A percentile compares a stretch with the other conserved stretches of the same genome.
These are phyloP conservation scores for Periplaneta americana DNA, from an alignment of 1,140 invertebrate genomes.

Conservation along the genomic window DNA sequence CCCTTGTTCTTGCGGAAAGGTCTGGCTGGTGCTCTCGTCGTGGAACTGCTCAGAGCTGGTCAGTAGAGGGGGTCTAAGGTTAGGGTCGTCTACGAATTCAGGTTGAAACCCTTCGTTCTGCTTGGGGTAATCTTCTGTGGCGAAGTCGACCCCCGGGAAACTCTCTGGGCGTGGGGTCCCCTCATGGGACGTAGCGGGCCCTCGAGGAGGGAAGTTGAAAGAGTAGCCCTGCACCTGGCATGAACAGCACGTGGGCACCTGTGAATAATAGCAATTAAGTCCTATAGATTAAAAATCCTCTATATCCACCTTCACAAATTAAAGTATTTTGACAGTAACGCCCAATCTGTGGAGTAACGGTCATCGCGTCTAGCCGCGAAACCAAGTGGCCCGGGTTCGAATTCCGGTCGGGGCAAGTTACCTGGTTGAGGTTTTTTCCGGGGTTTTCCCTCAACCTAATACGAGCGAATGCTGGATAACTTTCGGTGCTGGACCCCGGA, in stretches of 20 bases:
- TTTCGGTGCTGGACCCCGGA: too few relatives aligned
- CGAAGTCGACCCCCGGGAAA: conserved; percentile 39
- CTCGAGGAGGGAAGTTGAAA: conserved; percentile 16
- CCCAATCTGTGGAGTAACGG: too few relatives aligned
- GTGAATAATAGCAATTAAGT: conserved; percentile 18
- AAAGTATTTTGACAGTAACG: too few relatives aligned
- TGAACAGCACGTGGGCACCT: conserved; percentile 77
- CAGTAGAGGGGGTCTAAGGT: background rate
- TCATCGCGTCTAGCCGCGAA: too few relatives aligned
- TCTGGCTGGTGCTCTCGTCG: background rate
- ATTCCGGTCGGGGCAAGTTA: too few relatives aligned
- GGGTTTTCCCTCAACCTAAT: too few relatives aligned
- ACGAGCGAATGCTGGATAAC: too few relatives aligned
- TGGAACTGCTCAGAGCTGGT: background rate
- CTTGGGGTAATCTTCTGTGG: conserved; percentile 29
- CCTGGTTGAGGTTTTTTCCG: too few relatives aligned
- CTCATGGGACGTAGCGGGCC: background rate
- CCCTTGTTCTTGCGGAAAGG: background rate
- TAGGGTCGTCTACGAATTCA: conserved; percentile 22
- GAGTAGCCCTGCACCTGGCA: conserved; percentile 70
- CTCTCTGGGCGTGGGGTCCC: conserved; percentile 28
- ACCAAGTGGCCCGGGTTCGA: too few relatives aligned
- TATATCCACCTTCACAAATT: too few relatives aligned
- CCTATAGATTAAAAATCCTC: too few relatives aligned
- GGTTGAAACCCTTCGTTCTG: conserved; percentile 23